A percentile compares a stretch with the other conserved stretches of the same genome.
These are phyloP conservation scores for Pterostichus niger DNA, from an alignment of 2,888 invertebrate species.

Conservation along the genomic window DNA sequence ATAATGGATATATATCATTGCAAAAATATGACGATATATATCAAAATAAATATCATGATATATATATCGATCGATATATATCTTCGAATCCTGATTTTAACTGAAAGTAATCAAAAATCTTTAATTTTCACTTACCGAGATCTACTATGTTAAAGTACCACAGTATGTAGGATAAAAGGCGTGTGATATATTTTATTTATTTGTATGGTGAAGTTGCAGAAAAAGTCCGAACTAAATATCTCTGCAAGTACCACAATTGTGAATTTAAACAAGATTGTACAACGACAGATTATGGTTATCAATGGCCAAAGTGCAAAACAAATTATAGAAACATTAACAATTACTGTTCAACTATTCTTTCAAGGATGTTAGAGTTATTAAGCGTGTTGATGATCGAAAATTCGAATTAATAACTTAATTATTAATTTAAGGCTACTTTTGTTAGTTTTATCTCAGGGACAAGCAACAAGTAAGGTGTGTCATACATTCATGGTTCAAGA, in stretches of 20 bases:
- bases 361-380: conserved; percentile 29
- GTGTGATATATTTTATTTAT: too few relatives aligned
- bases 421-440: conserved; percentile 32
- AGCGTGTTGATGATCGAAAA: conserved; percentile 37
- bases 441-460: conserved; percentile 29
- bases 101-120: too few relatives aligned
- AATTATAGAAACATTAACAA: conserved; percentile 17
- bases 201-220: too few relatives aligned
- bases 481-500: conserved; percentile 10
- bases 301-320: conserved; percentile 21
- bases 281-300: conserved; percentile 9
- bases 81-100: too few relatives aligned
- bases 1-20: too few relatives aligned
- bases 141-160: too few relatives aligned
- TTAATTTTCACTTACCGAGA: too few relatives aligned
- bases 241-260: background rate
- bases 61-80: too few relatives aligned
- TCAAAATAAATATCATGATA: too few relatives aligned
- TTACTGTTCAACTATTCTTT: background rate
- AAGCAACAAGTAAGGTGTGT: conserved; percentile 7
- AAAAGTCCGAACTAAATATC: too few relatives aligned
- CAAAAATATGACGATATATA: too few relatives aligned
- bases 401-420: conserved; percentile 34
- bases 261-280: conserved; percentile 18
- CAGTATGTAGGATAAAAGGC: too few relatives aligned